A percentile compares a stretch with the other conserved stretches of the same genome.
Conservation (phyloP, 2,113 vertebrate species). For the Hippocampus guttulatus region DNA sequence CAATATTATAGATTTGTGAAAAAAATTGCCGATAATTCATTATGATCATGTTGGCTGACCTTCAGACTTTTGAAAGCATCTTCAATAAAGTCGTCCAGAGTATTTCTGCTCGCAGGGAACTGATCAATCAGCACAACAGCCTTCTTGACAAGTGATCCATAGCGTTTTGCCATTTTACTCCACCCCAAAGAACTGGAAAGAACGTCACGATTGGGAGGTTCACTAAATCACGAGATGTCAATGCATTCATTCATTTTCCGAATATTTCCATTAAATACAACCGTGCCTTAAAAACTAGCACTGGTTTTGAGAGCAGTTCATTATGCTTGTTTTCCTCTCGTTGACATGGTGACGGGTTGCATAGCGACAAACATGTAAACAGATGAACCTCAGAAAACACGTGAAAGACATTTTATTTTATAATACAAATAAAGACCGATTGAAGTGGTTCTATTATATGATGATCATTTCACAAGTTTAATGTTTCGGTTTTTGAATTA, state of each 20-base stretch:
- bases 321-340: conserved; percentile 15
- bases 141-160: conserved; percentile 69
- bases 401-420: not conserved
- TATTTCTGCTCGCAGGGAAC: conserved; percentile 71
- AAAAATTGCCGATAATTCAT: not conserved
- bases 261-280: not conserved
- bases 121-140: conserved; percentile 72
- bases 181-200: not conserved
- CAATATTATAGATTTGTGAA: too few species aligned
- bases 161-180: conserved; percentile 73
- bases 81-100: conserved; percentile 75
- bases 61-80: conserved; percentile 65
- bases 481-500: conserved; percentile 26
- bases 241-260: not conserved
- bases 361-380: conserved; percentile 61
- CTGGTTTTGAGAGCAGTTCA: not conserved
- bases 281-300: not conserved
- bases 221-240: not conserved
- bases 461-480: conserved; percentile 5
- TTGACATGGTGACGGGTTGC: conserved; percentile 53
- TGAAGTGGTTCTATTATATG: not conserved
- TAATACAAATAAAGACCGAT: not conserved
- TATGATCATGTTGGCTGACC: conserved; percentile 62
- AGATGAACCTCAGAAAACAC: conserved; percentile 1
- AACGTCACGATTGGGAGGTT: not conserved